These are phyloP conservation scores for Malurus alboscapulatus DNA, from an alignment of 2,113 vertebrate species.

Conservation along the genomic window DNA sequence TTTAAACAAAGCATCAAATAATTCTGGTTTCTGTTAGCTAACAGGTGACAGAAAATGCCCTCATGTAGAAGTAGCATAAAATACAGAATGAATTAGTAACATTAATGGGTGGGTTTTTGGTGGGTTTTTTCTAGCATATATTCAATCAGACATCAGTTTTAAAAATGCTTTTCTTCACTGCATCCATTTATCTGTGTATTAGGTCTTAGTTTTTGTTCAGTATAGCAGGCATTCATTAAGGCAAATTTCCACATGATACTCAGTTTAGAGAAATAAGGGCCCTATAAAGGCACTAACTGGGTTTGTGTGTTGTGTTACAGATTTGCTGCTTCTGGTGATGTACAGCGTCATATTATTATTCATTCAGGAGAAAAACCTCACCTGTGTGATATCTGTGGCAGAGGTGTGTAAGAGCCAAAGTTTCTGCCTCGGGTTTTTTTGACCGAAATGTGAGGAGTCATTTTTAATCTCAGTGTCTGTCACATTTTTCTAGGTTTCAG, in stretches of 20 bases:
- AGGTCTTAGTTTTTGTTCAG: not conserved
- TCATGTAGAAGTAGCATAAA: not conserved
- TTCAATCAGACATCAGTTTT: not conserved
- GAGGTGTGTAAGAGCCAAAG: conserved; percentile 75
- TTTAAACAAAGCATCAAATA: not conserved
- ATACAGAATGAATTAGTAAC: not conserved
- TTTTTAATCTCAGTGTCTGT: not conserved
- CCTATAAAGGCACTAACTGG: not conserved
- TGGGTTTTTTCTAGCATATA: not conserved
- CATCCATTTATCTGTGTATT: not conserved
- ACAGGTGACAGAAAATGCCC: not conserved
- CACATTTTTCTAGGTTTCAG: conserved; percentile 84
- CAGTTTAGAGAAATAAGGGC: not conserved
- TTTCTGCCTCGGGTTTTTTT: not conserved
- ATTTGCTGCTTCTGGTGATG: conserved; percentile 94
- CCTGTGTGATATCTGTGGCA: conserved; percentile 93
- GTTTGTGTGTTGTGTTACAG: conserved; percentile 61
- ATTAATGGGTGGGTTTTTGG: not conserved
- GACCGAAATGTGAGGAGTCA: not conserved
- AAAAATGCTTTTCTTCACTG: not conserved
- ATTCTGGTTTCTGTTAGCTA: not conserved
- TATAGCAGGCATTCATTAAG: not conserved
- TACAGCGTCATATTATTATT: conserved; percentile 94
- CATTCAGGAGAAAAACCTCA: conserved; percentile 96
- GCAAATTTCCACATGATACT: not conserved